These are phyloP conservation scores for Mesocentrotus franciscanus DNA, from an alignment of 53 echinoderm and acorn worm species.

Conservation along the genomic window DNA sequence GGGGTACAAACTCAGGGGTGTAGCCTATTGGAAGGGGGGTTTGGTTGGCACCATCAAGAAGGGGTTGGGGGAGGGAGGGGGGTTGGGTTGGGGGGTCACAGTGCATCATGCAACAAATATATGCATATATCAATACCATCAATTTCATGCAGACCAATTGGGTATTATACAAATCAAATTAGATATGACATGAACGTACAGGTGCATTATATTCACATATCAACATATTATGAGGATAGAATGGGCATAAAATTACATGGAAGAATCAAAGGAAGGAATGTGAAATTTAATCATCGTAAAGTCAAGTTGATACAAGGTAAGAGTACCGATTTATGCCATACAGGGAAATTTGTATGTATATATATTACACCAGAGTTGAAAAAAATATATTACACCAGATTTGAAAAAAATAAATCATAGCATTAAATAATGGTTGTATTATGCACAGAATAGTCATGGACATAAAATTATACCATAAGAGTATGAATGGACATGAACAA, in stretches of 20 bases:
- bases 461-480: neutral
- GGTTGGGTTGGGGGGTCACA: neutral
- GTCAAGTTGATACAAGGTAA: too few species aligned
- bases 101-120: constrained; percentile 4
- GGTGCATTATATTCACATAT: neutral
- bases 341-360: too few species aligned
- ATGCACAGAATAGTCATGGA: neutral
- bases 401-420: too few species aligned
- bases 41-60: neutral
- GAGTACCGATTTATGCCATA: too few species aligned
- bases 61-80: neutral
- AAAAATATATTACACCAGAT: too few species aligned
- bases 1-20: constrained; percentile 65
- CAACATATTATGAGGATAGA: too few species aligned
- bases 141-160: neutral
- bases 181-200: neutral
- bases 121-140: neutral
- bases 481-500: neutral
- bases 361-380: too few species aligned
- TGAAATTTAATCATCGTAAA: neutral
- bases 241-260: neutral
- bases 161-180: neutral
- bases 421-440: too few species aligned
- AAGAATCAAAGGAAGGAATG: neutral
- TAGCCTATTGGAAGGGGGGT: constrained; percentile 30